These are phyloP conservation scores for Platynereis dumerilii DNA, from an alignment of 2,888 invertebrate genomes.

Conservation along the genomic window DNA sequence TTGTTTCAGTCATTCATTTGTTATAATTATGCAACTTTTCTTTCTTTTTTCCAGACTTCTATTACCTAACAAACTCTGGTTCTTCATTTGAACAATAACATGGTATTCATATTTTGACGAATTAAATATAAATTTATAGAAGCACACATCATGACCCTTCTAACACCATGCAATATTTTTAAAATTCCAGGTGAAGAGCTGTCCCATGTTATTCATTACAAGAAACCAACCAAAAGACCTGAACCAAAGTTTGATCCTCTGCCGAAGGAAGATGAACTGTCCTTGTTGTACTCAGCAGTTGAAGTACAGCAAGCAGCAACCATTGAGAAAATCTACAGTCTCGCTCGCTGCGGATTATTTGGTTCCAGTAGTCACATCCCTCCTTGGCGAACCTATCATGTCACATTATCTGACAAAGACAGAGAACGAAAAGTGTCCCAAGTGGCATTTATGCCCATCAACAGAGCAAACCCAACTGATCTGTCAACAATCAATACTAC, in stretches of 20 bases:
- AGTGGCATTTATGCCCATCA: constrained; percentile 11
- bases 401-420: not conserved
- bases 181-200: constrained; percentile 5
- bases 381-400: constrained; percentile 9
- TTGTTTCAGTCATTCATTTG: no score
- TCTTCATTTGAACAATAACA: no score
- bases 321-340: no score
- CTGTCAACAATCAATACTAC: constrained; percentile 9
- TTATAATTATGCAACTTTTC: no score
- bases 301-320: no score
- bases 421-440: not conserved
- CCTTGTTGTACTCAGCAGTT: not conserved
- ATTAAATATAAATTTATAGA: no score
- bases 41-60: no score
- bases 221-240: constrained; percentile 12
- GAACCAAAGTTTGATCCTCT: constrained; percentile 9
- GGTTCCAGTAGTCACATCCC: constrained; percentile 3
- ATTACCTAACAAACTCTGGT: no score
- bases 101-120: no score
- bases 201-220: constrained; percentile 6
- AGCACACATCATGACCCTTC: no score
- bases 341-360: not conserved
- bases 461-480: constrained; percentile 10
- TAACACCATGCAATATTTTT: no score
- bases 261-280: constrained; percentile 5